Conservation (phyloP, 2,888 invertebrate species). For the Choreutis nemorana region DNA sequence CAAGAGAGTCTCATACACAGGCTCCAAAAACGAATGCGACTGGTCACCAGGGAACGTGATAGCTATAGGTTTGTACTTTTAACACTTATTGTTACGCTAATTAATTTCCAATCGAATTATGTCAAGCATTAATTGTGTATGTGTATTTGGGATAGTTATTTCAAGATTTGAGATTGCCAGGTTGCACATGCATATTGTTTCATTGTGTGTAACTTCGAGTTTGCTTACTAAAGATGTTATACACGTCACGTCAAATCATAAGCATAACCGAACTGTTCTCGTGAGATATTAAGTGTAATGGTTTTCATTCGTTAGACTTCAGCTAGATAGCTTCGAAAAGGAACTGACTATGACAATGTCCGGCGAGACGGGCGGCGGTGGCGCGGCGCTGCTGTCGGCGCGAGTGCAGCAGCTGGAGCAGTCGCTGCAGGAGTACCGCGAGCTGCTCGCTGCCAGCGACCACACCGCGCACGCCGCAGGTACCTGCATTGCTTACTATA, state of each 20-base stretch:
- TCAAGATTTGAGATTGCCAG: too few species aligned
- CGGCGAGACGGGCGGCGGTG: conserved; percentile 38
- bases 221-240: too few species aligned
- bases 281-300: too few species aligned
- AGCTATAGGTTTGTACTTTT: conserved; percentile 70
- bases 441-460: background rate
- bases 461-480: conserved; percentile 33
- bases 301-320: conserved; percentile 59
- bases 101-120: too few species aligned
- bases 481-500: too few species aligned
- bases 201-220: too few species aligned
- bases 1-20: conserved; percentile 74
- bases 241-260: too few species aligned
- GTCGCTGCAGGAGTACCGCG: background rate
- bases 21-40: conserved; percentile 74
- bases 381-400: conserved; percentile 52
- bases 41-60: conserved; percentile 77
- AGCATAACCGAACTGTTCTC: too few species aligned
- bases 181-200: too few species aligned
- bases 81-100: background rate
- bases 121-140: too few species aligned
- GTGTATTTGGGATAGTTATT: too few species aligned
- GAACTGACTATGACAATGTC: conserved; percentile 70
- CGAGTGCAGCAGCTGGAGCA: conserved; percentile 1
- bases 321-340: conserved; percentile 83